Base-by-base conservation (phyloP, 2,113 vertebrate genomes). In the Tenrec ecaudatus region DNA sequence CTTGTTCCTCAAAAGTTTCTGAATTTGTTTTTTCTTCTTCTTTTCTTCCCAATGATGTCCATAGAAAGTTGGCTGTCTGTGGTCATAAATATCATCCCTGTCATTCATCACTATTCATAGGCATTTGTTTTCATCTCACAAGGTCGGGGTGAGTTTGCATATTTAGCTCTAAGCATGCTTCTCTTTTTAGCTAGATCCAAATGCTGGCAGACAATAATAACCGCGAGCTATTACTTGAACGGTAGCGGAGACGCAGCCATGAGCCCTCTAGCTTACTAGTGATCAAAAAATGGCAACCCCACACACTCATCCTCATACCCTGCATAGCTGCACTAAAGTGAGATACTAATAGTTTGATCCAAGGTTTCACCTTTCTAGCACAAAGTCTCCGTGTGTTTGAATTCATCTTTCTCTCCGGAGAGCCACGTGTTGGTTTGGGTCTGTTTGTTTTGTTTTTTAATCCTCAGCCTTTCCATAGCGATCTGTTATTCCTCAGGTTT, bases 161-260 rank as follows among this genome's bases (percentile, higher is more conserved):
- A 97, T 97, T 97, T 97, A 97, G 94, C 98, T 98, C 36, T 95
- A 90, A 98, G 97, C 96, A 62, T 73, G 95, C 95, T 94, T 88
- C 86, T 58, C 12, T 92, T 97, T 96, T 96, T 97, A 96, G 91
- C 95, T 95, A 95, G 60, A 98, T 96, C 77, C 86, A 95, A 97
- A 96, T 27, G 90, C 82, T 93, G 58, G 83, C 90, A 97, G 97
- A 97, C 90, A 97, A 89, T 92, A 96, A 25, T 85, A 96, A 75
- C 82, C 95, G 96, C 97, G 97, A 97, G 95, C 96, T 96, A 84
- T 95, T 95, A 92, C 90, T 96, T 95, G 93, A 96, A 96, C 92
- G 75, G 31, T 89, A 96, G 96, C 96, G 87, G 64, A 97, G 94
- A 60, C 66, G 78, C 3, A 7, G 25, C 2, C 3, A 75, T 95